A percentile compares a stretch with the other conserved stretches of the same genome.
phyloP scores from a whole-genome alignment of 2,113 vertebrate species.

The Rhabdomys dilectus region DNA sequence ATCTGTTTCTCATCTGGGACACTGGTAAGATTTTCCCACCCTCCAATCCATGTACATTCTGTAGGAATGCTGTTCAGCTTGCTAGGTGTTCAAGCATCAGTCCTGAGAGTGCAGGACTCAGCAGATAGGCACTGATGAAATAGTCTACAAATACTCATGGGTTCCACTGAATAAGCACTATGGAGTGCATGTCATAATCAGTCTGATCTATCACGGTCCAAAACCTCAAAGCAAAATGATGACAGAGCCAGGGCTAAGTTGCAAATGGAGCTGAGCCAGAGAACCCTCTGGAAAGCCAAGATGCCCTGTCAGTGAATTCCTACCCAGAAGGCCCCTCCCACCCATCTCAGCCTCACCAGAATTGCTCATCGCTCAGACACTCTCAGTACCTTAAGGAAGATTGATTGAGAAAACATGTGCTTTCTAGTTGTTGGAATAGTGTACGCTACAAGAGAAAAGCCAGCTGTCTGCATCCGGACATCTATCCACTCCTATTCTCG shows the following conservation, averaged over 20 bases:
- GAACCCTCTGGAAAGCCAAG: too few relatives aligned
- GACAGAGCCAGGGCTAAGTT: neutral
- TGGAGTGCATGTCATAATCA: too few relatives aligned
- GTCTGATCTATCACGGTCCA: neutral
- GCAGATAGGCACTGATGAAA: fast-evolving
- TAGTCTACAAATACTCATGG: neutral
- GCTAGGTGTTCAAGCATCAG: neutral
- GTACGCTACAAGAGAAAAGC: neutral
- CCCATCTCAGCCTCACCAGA: neutral
- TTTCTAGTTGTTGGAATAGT: neutral
- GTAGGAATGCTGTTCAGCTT: too few relatives aligned
- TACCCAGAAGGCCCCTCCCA: neutral
- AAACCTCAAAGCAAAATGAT: neutral
- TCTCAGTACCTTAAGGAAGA: neutral
- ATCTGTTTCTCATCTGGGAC: neutral
- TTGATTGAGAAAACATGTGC: neutral
- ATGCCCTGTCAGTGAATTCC: neutral
- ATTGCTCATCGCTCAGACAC: too few relatives aligned
- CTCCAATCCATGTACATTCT: fast-evolving
- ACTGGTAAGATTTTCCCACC: fast-evolving
- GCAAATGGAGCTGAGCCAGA: neutral
- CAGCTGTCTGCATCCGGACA: neutral
- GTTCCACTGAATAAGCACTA: too few relatives aligned
- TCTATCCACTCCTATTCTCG: neutral
- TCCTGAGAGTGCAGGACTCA: neutral